Evolutionary conservation across 2,113 vertebrate genomes (phyloP).

Genomic region (Trachemys scripta): DNA sequence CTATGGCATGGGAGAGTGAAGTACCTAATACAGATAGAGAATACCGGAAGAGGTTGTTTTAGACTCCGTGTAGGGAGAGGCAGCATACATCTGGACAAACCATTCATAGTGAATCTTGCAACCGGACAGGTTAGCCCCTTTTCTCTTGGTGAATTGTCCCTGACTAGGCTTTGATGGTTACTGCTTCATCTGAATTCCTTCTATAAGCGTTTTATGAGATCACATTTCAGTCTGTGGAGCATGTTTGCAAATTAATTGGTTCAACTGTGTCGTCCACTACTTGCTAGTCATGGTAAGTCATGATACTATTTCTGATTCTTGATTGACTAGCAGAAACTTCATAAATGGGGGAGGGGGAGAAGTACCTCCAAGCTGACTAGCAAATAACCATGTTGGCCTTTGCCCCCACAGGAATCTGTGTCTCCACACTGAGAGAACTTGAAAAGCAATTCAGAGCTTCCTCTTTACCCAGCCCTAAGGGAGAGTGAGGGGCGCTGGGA

Average conservation of each 20-base stretch:
- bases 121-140: neutral
- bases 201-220: accelerated
- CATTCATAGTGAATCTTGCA: neutral
- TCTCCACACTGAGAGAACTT: neutral
- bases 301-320: neutral
- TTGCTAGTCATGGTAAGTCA: neutral
- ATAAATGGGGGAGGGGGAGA: neutral
- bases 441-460: neutral
- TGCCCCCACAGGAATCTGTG: neutral
- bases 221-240: neutral
- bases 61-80: neutral
- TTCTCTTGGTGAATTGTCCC: neutral
- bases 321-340: neutral
- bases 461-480: neutral
- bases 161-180: neutral
- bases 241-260: neutral
- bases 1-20: neutral
- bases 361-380: neutral
- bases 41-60: neutral
- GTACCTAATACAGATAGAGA: neutral
- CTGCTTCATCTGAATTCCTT: neutral
- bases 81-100: neutral
- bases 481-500: accelerated
- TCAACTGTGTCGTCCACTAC: neutral
- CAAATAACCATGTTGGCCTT: neutral